phyloP scores from a whole-genome alignment of 2,797 vertebrate species.

The Halcyon smyrnensis region DNA sequence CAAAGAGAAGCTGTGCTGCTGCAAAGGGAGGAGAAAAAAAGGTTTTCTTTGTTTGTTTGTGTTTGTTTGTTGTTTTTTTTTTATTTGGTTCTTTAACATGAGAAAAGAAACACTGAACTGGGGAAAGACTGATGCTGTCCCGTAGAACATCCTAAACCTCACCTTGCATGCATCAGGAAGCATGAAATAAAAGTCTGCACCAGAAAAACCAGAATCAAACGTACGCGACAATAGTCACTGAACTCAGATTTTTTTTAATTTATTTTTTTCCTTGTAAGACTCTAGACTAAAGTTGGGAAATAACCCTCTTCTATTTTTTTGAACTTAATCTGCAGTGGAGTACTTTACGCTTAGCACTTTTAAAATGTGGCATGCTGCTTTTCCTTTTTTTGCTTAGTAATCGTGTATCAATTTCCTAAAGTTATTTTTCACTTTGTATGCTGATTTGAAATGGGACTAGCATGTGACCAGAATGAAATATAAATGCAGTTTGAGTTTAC shows the following conservation, averaged over 20 bases:
- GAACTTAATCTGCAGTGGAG: background rate
- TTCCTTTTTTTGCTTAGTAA: background rate
- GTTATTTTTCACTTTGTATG: background rate
- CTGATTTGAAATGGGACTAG: background rate
- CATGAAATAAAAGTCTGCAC: background rate
- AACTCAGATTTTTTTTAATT: background rate
- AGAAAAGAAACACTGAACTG: background rate
- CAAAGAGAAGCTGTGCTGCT: background rate
- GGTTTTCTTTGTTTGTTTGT: background rate
- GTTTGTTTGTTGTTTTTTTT: background rate
- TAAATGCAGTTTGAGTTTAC: background rate
- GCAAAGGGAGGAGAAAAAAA: background rate
- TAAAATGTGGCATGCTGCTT: background rate
- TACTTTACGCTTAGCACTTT: background rate
- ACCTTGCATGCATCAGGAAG: background rate
- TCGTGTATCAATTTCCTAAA: background rate
- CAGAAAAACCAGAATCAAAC: background rate
- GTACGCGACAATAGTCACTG: background rate
- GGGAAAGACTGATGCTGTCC: background rate
- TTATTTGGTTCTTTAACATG: background rate
- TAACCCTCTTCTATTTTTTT: background rate
- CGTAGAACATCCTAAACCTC: background rate
- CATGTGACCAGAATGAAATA: background rate
- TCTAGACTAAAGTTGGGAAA: background rate
- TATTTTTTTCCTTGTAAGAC: background rate